phyloP scores from a whole-genome alignment of 2,797 vertebrate genomes.

The Coregonus sp. region DNA sequence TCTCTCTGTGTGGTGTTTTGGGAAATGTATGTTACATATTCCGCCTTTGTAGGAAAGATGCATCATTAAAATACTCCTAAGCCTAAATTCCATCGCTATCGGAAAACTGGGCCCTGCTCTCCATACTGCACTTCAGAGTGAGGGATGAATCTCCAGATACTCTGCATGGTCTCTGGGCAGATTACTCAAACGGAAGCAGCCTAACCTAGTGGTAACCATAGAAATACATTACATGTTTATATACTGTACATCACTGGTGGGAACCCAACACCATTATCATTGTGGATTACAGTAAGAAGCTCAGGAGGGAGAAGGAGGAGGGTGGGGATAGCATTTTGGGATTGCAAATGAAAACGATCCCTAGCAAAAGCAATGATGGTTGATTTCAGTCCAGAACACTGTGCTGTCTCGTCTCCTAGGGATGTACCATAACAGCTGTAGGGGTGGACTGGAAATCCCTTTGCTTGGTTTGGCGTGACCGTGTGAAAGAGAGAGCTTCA shows the following conservation, averaged over 20 bases:
- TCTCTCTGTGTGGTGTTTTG: no score
- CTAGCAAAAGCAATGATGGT: conserved; percentile 35
- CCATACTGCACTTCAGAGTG: not conserved
- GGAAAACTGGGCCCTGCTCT: no score
- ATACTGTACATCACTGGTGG: not conserved
- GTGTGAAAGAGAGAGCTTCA: conserved; percentile 32
- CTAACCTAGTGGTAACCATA: conserved; percentile 12
- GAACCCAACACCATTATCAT: conserved; percentile 26
- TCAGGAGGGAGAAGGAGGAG: not conserved
- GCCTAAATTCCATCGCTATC: no score
- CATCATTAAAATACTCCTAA: no score
- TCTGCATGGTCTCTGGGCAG: not conserved
- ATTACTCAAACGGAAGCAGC: not conserved
- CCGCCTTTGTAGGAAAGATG: no score
- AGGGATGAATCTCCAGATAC: not conserved
- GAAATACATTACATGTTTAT: not conserved
- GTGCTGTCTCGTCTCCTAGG: conserved; percentile 31
- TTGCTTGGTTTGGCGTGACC: conserved; percentile 27
- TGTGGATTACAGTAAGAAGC: conserved; percentile 37
- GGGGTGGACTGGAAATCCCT: conserved; percentile 42
- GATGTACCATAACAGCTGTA: conserved; percentile 48
- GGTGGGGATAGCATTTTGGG: conserved; percentile 5
- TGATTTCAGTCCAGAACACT: conserved; percentile 53
- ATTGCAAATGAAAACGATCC: conserved; percentile 32
- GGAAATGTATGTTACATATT: no score